Base-by-base conservation (phyloP, 2,113 vertebrate genomes). In the Dendropsophus ebraccatus region DNA sequence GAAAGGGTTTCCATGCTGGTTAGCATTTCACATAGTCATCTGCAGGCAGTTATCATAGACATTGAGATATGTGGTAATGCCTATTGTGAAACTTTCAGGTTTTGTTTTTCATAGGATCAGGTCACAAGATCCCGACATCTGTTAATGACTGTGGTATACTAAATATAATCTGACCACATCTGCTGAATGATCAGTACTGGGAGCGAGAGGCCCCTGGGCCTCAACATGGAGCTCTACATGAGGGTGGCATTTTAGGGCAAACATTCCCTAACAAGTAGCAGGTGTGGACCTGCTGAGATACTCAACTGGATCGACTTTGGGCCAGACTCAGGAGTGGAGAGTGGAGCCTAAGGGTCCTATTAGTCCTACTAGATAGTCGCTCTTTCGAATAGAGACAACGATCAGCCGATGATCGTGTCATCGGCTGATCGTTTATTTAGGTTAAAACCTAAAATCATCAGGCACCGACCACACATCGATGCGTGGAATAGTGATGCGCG, bases 61-160 rank as follows among this genome's bases (percentile, higher is more conserved):
- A 47, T 25, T 47, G 4, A 37, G 17, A 45, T 12, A 62, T 81
- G 56, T 81, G 28, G 56, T 28, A 45, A 25, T 81, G 54, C 56
- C 41, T 81, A 65, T 58, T 81, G 78, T 81, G 78, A 35, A 81
- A 81, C 23, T 47, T 5, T n/a, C 23, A n/a, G 50, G 77, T 41
- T 76, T 60, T 58, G 54, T 81, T 81, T 81, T 81, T 47, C 23
- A 28, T 17, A 28, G 35, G 21, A 28, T 47, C 37, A 62, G 78
- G 60, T 83, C 49, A 72, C 81, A 54, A 73, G 49, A 19, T 25
- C 8, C 45, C 12, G 19, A 72, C 81, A 83, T 83, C 81, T 83
- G 81, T 73, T 41, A 52, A 3, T 28, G 50, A 17, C n/a, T 9
- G 47, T 69, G 67, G 60, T 82, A n/a, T 65, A 25, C 35, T 1